Evolutionary conservation across 2,888 invertebrate species (phyloP).

Genomic region (Dilophus febrilis): DNA sequence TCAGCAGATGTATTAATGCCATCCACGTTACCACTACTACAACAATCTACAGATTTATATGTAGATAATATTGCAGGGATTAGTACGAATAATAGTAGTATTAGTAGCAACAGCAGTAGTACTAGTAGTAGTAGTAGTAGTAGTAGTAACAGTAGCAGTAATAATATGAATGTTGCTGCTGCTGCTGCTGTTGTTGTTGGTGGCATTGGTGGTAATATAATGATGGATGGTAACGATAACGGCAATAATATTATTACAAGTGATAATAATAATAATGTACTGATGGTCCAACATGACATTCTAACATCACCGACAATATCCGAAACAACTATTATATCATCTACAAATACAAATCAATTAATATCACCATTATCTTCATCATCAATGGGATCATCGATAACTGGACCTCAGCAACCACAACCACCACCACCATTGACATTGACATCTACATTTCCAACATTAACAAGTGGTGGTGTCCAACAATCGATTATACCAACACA

Average conservation of each 20-base stretch:
- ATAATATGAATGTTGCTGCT: too few species aligned
- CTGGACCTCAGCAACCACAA: constrained; percentile 13
- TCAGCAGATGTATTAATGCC: neutral
- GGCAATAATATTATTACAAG: constrained; percentile 10
- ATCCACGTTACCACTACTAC: neutral
- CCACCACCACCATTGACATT: neutral
- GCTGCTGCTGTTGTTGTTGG: too few species aligned
- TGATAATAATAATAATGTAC: constrained; percentile 3
- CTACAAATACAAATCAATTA: too few species aligned
- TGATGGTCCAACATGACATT: too few species aligned
- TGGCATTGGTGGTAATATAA: too few species aligned
- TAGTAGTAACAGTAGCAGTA: too few species aligned
- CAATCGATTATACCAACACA: constrained; percentile 26
- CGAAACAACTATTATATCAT: too few species aligned
- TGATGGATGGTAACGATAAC: constrained; percentile 15
- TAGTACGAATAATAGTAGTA: too few species aligned
- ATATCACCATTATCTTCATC: too few species aligned
- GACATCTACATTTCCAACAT: constrained; percentile 3
- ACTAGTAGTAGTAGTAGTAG: too few species aligned
- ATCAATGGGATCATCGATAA: constrained; percentile 7
- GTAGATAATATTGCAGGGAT: neutral
- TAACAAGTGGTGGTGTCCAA: constrained; percentile 12
- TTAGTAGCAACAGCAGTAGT: too few species aligned
- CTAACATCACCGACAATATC: too few species aligned
- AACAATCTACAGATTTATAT: neutral